Percentiles rank a stretch among this genome's conserved stretches.
These are phyloP conservation scores for Tragelaphus eurycerus DNA, from an alignment of 2,797 vertebrate species.

Conservation along the genomic window DNA sequence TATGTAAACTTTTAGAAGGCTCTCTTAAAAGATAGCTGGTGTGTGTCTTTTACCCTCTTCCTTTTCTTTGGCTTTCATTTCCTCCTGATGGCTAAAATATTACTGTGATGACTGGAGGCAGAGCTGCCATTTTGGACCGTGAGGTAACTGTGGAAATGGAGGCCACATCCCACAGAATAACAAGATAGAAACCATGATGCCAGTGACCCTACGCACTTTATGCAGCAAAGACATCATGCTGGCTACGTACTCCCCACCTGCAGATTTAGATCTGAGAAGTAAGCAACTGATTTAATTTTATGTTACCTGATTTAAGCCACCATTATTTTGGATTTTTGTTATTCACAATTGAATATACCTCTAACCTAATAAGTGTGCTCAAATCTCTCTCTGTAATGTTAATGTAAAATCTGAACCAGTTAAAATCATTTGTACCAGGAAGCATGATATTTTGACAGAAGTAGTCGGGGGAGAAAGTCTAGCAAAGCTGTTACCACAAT, in stretches of 20 bases:
- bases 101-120: background rate
- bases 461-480: conserved; percentile 39
- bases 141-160: background rate
- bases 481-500: conserved; percentile 43
- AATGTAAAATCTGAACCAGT: conserved; percentile 53
- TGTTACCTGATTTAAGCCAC: background rate
- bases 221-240: background rate
- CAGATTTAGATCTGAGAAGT: background rate
- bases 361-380: conserved; percentile 70
- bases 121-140: background rate
- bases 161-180: background rate
- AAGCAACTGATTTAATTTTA: background rate
- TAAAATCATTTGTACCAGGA: conserved; percentile 57
- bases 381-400: conserved; percentile 46
- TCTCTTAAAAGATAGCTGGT: background rate
- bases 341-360: background rate
- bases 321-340: background rate
- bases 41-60: background rate
- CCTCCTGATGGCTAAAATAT: background rate
- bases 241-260: background rate
- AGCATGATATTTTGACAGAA: conserved; percentile 58
- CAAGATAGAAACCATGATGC: background rate
- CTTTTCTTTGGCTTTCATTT: background rate
- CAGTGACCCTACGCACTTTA: background rate
- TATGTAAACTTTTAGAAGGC: background rate